These are phyloP conservation scores for Nannobrachium achirus DNA, from an alignment of 2,113 vertebrate species.

Conservation along the genomic window DNA sequence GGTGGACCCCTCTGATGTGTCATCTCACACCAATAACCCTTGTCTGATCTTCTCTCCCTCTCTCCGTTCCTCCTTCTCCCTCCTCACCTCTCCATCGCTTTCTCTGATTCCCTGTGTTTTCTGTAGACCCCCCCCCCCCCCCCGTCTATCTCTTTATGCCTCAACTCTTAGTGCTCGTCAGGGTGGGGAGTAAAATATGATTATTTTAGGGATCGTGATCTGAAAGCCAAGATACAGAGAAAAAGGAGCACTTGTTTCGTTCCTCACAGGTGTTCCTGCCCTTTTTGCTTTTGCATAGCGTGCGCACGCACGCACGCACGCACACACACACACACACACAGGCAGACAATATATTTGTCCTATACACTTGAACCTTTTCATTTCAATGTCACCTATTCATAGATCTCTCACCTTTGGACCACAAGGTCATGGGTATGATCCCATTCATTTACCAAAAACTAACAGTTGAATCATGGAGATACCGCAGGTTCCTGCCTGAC, in stretches of 20 bases:
- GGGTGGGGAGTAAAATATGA: too few relatives aligned
- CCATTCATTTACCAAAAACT: too few relatives aligned
- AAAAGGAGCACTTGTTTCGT: not conserved
- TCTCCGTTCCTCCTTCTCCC: slow-evolving; percentile 15
- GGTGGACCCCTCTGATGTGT: slow-evolving; percentile 47
- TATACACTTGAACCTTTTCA: slow-evolving; percentile 50
- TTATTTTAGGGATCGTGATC: too few relatives aligned
- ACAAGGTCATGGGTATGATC: too few relatives aligned
- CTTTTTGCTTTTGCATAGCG: slow-evolving; percentile 58
- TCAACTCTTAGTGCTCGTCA: too few relatives aligned
- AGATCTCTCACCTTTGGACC: slow-evolving; percentile 66
- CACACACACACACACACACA: slow-evolving; percentile 33
- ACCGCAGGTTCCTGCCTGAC: too few relatives aligned
- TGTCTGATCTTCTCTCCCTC: slow-evolving; percentile 33
- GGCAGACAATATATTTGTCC: slow-evolving; percentile 18
- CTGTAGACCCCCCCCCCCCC: not conserved
- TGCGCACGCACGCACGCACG: slow-evolving; percentile 3
- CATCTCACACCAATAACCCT: slow-evolving; percentile 61
- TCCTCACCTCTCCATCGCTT: not conserved
- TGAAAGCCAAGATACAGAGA: slow-evolving; percentile 24
- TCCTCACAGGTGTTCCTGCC: slow-evolving; percentile 33
- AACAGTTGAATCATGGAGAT: too few relatives aligned
- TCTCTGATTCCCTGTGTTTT: slow-evolving; percentile 9
- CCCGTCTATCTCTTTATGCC: not conserved
- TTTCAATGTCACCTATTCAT: not conserved